Evolutionary conservation across 2,113 vertebrate species (phyloP), one percentile per base, ranked within the genome.

Genomic region (Grallaria varia): DNA sequence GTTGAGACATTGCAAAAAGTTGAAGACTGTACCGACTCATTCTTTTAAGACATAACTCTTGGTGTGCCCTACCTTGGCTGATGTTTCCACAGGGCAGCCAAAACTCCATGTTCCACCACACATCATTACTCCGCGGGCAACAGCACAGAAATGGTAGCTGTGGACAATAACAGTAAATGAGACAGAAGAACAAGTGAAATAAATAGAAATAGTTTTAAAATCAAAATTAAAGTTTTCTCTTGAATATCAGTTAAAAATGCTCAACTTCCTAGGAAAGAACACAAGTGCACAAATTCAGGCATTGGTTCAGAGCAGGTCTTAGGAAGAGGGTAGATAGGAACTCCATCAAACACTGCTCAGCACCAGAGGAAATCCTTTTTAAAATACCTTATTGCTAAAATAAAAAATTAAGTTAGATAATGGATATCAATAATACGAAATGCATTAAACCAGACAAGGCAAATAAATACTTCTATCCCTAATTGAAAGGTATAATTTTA

Each of bases 61-160:
- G 14, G 10, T 2, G 4, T 49, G 22, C 22, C 27, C 24, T 71
- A 1, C 33, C 9, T 71, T 39, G 27, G 33, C 50, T 67, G 33
- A 35, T 42, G 22, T 31, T 15, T 35, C 42, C 44, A 19, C 15
- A 18, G 24, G 16, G 40, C 14, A 69, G 35, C 15, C 60, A 64
- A 4, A 24, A 39, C 28, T 42, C 35, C 5, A 0, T 17, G 24
- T 16, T 84, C 33, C 18, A 40, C 7, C 16, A 13, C 14, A 12
- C 11, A 28, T 16, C 35, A 31, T 4, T 39, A 55, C 23, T 44
- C 42, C 53, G 59, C 15, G 49, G 63, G 55, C 63, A 84, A 4
- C 28, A 84, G 39, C 2, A 1, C n/a, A 37, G 44, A 10, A 2
- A 12, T 5, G 2, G 28, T 6, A 47, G 21, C 7, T 66, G 42